Conservation (phyloP, 2,113 vertebrate genomes). For the Prochilodus magdalenae region DNA sequence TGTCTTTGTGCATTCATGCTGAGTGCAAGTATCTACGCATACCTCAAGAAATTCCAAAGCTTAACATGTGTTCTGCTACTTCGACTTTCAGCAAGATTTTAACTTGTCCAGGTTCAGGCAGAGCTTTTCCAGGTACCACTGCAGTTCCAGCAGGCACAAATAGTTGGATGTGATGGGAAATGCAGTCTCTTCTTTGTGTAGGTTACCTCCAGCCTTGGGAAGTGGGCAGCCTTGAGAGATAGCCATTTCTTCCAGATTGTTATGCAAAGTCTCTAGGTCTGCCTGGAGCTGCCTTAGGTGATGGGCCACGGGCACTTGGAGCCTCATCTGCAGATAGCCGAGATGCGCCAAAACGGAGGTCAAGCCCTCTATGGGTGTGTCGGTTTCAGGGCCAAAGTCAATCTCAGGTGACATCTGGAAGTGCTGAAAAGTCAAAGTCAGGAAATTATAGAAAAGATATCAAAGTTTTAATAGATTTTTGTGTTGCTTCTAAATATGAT, state of each 20-base stretch:
- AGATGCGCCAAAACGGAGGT: constrained; percentile 42
- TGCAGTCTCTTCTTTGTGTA: constrained; percentile 30
- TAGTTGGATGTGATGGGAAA: constrained; percentile 51
- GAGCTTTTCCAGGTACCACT: constrained; percentile 48
- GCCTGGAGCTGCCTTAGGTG: constrained; percentile 40
- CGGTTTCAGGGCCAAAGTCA: constrained; percentile 36
- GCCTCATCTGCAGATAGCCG: constrained; percentile 29
- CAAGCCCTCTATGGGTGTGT: constrained; percentile 43
- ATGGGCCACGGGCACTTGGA: constrained; percentile 17
- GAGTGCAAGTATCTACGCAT: constrained; percentile 9
- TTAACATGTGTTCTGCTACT: background rate
- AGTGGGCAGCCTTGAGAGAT: constrained; percentile 25
- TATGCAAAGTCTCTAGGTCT: constrained; percentile 39
- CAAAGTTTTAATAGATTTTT: background rate
- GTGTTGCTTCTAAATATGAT: too few relatives aligned
- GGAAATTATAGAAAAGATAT: background rate
- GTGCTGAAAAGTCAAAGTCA: constrained; percentile 11
- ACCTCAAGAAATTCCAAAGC: constrained; percentile 10
- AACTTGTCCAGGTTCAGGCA: constrained; percentile 45
- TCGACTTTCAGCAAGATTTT: constrained; percentile 34
- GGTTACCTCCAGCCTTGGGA: constrained; percentile 5
- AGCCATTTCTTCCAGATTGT: constrained; percentile 28
- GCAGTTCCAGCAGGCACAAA: constrained; percentile 37
- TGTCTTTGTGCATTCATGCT: background rate
- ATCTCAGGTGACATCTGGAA: constrained; percentile 51